Conservation (phyloP, 92 coral and sea anemone species). For the Nematostella vectensis region DNA sequence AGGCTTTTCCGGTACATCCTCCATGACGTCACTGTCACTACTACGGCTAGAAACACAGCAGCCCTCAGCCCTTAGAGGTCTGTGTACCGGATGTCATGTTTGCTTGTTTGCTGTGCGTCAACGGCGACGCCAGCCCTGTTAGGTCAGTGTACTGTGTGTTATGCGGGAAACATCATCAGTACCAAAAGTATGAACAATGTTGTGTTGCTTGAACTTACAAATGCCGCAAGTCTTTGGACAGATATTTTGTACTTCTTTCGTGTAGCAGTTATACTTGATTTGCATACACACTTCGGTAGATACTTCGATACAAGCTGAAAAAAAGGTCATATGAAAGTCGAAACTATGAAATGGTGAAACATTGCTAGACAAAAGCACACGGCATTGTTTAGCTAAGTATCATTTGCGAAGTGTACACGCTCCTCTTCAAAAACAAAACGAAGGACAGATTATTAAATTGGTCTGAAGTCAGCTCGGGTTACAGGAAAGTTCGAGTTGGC, state of each 20-base stretch:
- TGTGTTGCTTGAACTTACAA: constrained; percentile 14
- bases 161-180: not conserved
- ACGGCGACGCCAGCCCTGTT: no score
- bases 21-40: no score
- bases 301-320: not conserved
- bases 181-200: not conserved
- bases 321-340: not conserved
- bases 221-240: constrained; percentile 33
- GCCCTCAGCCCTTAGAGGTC: no score
- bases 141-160: no score
- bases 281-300: not conserved
- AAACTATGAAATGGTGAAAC: not conserved
- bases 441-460: no score
- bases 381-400: not conserved
- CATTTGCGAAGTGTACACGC: not conserved
- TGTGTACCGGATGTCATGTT: no score
- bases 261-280: not conserved
- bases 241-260: constrained; percentile 8
- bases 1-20: no score
- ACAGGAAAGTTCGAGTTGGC: no score
- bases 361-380: not conserved
- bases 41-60: no score
- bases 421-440: no score
- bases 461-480: no score
- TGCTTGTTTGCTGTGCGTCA: no score